Base-by-base conservation (phyloP, 2,797 vertebrate genomes). In the Dicrostonyx torquatus region DNA sequence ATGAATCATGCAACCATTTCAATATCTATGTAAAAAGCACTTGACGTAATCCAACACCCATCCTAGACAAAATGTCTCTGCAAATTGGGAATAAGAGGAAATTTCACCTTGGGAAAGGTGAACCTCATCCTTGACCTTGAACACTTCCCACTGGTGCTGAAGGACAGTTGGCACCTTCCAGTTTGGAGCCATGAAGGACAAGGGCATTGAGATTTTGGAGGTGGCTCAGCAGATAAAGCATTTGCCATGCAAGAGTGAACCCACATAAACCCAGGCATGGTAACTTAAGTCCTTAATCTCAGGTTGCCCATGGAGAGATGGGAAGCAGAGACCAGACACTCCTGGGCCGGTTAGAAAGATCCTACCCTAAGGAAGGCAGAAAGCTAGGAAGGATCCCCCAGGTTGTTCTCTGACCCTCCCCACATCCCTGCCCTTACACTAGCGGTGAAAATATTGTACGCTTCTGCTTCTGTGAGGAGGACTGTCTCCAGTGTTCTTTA, bases 151-250 rank as follows among this genome's bases (percentile, higher is more conserved):
- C 13, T 0, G 34, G 4, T 70, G 34, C 45, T 50, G 20, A 53
- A 68, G 45, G 64, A 50, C 64, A 26, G 24, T 5, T 12, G 72
- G 64, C 17, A 4, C 14, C 34, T 70, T 79, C 55, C n/a, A 15
- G 14, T 37, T 53, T 60, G 22, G 17, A 78, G 89, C 15, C 37
- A 4, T 55, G 17, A 50, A 55, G 45, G 73, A 37, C 43, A 53
- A 80, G 50, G 24, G 64, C 7, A 12, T 48, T 0, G 0, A n/a
- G 60, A 12, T 11, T 84, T 48, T 0, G 1, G 34, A n/a, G 4
- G 22, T 26, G 50, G 45, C 20, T 68, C 31, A 50, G 64, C 15
- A 11, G 18, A 5, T 68, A 50, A 85, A 85, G 17, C 40, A 64
- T 43, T 83, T 64, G 17, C 8, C 10, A 3, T 64, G 20, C 20